These are phyloP conservation scores for Campylomormyrus tamandua DNA, from an alignment of 2,113 vertebrate species.

Conservation along the genomic window DNA sequence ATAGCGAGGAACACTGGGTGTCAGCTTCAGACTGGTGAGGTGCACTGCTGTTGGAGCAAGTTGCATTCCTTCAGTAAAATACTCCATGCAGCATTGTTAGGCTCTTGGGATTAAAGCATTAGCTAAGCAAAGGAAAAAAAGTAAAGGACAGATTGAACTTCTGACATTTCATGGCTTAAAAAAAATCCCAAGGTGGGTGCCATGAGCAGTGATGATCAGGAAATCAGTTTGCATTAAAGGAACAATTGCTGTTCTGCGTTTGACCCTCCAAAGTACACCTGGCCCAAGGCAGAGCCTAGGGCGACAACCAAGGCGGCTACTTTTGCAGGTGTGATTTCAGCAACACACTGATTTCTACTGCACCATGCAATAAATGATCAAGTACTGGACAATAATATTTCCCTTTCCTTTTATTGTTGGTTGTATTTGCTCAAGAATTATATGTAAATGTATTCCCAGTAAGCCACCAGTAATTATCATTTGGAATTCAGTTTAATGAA, in stretches of 20 bases:
- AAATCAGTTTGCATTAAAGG: conserved; percentile 37
- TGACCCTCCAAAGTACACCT: conserved; percentile 42
- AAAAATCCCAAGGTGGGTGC: conserved; percentile 24
- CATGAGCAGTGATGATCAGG: conserved; percentile 20
- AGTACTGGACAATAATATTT: neutral
- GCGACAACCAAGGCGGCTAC: conserved; percentile 17
- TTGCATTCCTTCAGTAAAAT: neutral
- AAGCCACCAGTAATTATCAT: neutral
- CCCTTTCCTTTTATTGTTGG: neutral
- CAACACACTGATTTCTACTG: neutral
- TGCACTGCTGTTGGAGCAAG: neutral
- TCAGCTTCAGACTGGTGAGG: neutral
- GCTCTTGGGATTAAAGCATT: neutral
- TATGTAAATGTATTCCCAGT: neutral
- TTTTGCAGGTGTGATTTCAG: neutral
- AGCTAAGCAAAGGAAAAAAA: neutral
- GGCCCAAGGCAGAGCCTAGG: conserved; percentile 49
- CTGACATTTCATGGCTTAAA: neutral
- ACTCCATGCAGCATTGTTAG: neutral
- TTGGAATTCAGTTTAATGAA: neutral
- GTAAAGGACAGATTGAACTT: neutral
- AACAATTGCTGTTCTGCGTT: conserved; percentile 50
- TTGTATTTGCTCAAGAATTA: neutral
- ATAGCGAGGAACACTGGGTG: neutral
- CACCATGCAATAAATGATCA: neutral